A percentile compares a stretch with the other conserved stretches of the same genome.
Conservation (phyloP, 2,113 vertebrate species). For the Spilogale gracilis region DNA sequence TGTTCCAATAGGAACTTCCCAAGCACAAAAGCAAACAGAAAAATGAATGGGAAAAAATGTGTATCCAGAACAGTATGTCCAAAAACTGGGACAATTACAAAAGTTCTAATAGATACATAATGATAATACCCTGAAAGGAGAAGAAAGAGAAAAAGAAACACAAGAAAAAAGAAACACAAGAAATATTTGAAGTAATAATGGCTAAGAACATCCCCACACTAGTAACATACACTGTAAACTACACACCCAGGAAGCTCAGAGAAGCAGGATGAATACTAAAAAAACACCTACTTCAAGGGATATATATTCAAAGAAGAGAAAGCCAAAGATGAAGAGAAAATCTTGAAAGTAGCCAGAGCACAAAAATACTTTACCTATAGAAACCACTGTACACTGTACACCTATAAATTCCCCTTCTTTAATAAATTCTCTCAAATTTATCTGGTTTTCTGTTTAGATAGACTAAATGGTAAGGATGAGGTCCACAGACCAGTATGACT, state of each 20-base stretch:
- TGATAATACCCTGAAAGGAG: neutral
- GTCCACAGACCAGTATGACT: too few species aligned
- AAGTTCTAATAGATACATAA: neutral
- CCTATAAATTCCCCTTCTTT: neutral
- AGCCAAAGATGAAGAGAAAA: neutral
- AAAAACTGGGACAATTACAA: neutral
- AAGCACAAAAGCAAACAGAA: neutral
- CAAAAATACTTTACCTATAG: neutral
- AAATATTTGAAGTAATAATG: neutral
- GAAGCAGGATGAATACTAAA: neutral
- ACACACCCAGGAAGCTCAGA: neutral
- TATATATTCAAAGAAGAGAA: neutral
- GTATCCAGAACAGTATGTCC: neutral
- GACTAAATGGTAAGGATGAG: neutral
- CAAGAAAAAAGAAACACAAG: neutral
- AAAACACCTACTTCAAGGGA: neutral
- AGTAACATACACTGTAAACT: neutral
- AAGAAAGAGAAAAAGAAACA: too few species aligned
- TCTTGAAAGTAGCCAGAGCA: neutral
- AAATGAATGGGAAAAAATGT: neutral
- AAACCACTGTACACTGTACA: neutral
- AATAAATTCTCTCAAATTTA: neutral
- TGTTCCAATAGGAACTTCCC: neutral
- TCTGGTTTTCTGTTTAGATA: neutral
- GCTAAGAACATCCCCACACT: neutral